Conservation (phyloP, 1,140 invertebrate species). For the Caenorhabditis inopinata region DNA sequence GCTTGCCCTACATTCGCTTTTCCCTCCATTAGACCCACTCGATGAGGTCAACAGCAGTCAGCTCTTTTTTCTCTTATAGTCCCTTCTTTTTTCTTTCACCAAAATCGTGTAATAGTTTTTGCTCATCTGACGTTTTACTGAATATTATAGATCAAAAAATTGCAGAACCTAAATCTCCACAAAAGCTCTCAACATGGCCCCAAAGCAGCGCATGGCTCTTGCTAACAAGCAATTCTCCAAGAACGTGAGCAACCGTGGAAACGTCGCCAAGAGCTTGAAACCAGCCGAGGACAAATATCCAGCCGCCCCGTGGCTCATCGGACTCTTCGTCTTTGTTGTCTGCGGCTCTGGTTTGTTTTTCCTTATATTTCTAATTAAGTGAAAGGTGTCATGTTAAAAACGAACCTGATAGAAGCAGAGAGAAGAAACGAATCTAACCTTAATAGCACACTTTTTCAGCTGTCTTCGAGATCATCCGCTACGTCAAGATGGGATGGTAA, state of each 20-base stretch:
- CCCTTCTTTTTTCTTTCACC: not conserved
- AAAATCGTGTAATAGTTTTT: not conserved
- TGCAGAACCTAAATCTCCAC: not conserved
- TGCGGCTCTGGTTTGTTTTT: slow-evolving; percentile 81
- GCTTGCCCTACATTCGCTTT: slow-evolving; percentile 14
- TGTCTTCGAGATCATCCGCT: slow-evolving; percentile 88
- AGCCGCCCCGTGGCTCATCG: slow-evolving; percentile 92
- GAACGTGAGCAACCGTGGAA: slow-evolving; percentile 89
- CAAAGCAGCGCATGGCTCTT: slow-evolving; percentile 94
- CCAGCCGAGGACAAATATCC: slow-evolving; percentile 85
- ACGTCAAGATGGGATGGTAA: slow-evolving; percentile 66
- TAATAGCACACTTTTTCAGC: slow-evolving; percentile 74
- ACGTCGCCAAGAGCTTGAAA: slow-evolving; percentile 94
- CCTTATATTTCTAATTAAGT: not conserved
- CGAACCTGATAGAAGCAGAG: too few relatives aligned
- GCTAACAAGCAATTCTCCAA: slow-evolving; percentile 96
- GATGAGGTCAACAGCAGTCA: not conserved
- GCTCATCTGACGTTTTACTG: not conserved
- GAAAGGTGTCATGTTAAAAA: too few relatives aligned
- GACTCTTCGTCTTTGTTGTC: slow-evolving; percentile 94
- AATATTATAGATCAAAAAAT: not conserved
- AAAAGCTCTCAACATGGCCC: slow-evolving; percentile 75
- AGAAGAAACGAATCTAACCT: too few relatives aligned
- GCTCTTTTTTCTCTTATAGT: not conserved
- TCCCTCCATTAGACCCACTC: not conserved